A percentile compares a stretch with the other conserved stretches of the same genome.
These are phyloP conservation scores for Olivierus martensii DNA, from an alignment of 1,140 invertebrate species.

Conservation along the genomic window DNA sequence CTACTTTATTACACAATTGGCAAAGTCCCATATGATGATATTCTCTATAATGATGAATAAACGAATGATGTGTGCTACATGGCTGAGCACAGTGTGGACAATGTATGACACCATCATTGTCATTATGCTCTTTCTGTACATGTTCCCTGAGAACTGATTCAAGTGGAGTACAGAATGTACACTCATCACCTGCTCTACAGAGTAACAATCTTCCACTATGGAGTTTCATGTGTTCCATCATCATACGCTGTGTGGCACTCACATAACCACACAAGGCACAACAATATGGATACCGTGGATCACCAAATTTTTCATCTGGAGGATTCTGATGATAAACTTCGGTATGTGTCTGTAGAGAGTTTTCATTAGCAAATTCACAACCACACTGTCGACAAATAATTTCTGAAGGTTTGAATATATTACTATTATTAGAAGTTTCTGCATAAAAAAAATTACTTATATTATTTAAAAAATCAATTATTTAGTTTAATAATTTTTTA, in stretches of 20 bases:
- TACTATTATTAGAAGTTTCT: no score
- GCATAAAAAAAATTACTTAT: no score
- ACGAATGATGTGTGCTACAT: conserved; percentile 9
- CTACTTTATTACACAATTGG: conserved; percentile 7
- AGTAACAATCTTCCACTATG: conserved; percentile 30
- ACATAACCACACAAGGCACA: conserved; percentile 32
- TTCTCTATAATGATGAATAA: conserved; percentile 10
- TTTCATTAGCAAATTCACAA: conserved; percentile 37
- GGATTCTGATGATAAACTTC: conserved; percentile 29
- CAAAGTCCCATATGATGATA: conserved; percentile 11
- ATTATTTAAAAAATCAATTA: no score
- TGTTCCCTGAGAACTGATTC: conserved; percentile 25
- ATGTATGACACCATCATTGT: conserved; percentile 23
- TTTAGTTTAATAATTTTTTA: no score
- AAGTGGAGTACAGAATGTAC: conserved; percentile 25
- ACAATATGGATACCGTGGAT: conserved; percentile 24
- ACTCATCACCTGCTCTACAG: conserved; percentile 25
- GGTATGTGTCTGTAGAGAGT: conserved; percentile 34
- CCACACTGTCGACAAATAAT: conserved; percentile 35
- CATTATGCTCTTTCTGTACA: conserved; percentile 23
- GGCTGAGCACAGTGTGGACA: conserved; percentile 30
- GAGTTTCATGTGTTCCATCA: conserved; percentile 35
- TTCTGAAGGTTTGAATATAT: conserved; percentile 23
- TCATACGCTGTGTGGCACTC: conserved; percentile 30
- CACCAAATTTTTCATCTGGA: conserved; percentile 11